Conservation (phyloP, 2,797 vertebrate species). For the Bradypodion ventrale region DNA sequence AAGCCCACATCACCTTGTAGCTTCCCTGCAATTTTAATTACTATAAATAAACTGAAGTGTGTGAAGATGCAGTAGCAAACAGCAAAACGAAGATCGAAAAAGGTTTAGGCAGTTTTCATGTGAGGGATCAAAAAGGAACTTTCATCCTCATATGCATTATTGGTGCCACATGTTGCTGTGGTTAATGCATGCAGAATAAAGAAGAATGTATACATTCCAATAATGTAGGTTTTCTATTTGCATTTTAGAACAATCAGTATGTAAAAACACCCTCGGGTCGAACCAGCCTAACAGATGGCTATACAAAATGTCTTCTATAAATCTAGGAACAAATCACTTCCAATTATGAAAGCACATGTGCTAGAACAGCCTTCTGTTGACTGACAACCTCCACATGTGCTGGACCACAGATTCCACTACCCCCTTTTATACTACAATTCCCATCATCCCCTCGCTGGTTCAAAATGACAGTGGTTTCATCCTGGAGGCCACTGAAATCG, state of each 20-base stretch:
- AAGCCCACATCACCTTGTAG: background rate
- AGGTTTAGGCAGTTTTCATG: background rate
- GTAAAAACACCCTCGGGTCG: background rate
- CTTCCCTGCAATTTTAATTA: slow-evolving; percentile 1
- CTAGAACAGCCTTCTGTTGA: background rate
- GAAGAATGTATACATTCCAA: slow-evolving; percentile 9
- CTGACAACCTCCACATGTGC: no score
- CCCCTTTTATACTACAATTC: background rate
- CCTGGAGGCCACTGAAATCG: background rate
- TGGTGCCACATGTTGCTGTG: background rate
- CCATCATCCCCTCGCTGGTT: background rate
- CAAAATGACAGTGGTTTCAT: no score
- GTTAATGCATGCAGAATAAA: background rate
- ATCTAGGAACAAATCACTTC: background rate
- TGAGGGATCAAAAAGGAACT: background rate
- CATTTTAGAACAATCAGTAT: background rate
- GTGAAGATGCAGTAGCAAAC: background rate
- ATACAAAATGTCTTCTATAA: background rate
- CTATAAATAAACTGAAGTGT: background rate
- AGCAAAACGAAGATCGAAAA: background rate
- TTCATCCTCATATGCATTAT: background rate
- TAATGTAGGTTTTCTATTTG: background rate
- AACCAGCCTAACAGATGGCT: background rate
- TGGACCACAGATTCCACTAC: background rate
- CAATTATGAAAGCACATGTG: background rate